A percentile compares a stretch with the other conserved stretches of the same genome.
These are phyloP conservation scores for Oryzias javanicus DNA, from an alignment of 2,113 vertebrate species.

Conservation along the genomic window DNA sequence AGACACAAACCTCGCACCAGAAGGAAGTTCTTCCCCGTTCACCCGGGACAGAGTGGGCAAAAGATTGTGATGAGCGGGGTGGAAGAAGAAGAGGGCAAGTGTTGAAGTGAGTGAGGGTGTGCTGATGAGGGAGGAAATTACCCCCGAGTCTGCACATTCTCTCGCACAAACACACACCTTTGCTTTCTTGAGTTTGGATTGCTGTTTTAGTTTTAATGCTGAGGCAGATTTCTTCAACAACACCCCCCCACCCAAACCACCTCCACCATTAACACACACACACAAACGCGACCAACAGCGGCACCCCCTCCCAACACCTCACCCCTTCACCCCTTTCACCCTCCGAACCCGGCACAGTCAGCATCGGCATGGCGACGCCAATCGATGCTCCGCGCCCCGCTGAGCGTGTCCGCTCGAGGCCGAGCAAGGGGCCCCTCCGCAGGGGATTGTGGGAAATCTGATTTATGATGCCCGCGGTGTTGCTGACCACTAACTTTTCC, in stretches of 20 bases:
- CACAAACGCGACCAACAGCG: slow-evolving; percentile 12
- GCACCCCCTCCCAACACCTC: slow-evolving; percentile 21
- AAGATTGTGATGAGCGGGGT: slow-evolving; percentile 58
- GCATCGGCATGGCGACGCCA: slow-evolving; percentile 76
- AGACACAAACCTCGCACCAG: slow-evolving; percentile 23
- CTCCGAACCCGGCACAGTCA: slow-evolving; percentile 76
- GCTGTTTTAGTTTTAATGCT: slow-evolving; percentile 70
- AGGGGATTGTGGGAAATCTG: slow-evolving; percentile 83
- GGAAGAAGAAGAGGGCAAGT: slow-evolving; percentile 28
- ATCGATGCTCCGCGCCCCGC: slow-evolving; percentile 81
- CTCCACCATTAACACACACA: slow-evolving; percentile 27
- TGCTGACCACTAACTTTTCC: slow-evolving; percentile 80
- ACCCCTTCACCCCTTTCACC: slow-evolving; percentile 56
- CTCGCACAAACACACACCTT: slow-evolving; percentile 38
- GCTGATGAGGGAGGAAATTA: slow-evolving; percentile 75
- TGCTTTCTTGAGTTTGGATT: slow-evolving; percentile 40
- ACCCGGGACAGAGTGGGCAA: slow-evolving; percentile 57
- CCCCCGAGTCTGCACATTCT: slow-evolving; percentile 71
- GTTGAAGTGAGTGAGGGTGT: slow-evolving; percentile 48
- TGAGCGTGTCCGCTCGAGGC: slow-evolving; percentile 77
- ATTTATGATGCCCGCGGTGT: slow-evolving; percentile 80
- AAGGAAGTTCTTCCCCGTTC: slow-evolving; percentile 13
- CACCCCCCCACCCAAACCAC: background rate
- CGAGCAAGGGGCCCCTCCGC: slow-evolving; percentile 75
- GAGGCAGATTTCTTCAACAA: slow-evolving; percentile 65